Conservation (phyloP, 2,888 invertebrate genomes). For the Buathra laborator region DNA sequence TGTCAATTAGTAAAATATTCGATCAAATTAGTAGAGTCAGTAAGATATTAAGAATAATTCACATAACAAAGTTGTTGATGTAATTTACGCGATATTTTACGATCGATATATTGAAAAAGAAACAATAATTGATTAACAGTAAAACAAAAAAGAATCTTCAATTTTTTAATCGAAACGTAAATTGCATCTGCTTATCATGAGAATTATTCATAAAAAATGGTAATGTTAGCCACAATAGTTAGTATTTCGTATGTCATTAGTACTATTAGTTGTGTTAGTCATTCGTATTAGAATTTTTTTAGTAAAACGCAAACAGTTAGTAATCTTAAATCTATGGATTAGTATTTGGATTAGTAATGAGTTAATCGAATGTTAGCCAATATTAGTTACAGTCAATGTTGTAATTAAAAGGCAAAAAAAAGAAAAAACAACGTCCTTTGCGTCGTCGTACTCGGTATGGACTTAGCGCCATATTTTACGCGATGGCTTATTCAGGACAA, state of each 20-base stretch:
- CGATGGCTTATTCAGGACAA: conserved; percentile 41
- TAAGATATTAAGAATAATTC: background rate
- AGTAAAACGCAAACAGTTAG: conserved; percentile 3
- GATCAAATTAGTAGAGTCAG: background rate
- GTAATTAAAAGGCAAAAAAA: background rate
- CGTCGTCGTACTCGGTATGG: conserved; percentile 56
- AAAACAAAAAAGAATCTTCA: too few species aligned
- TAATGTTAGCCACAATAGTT: conserved; percentile 10
- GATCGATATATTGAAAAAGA: too few species aligned
- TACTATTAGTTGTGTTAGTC: conserved; percentile 25
- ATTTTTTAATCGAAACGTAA: too few species aligned
- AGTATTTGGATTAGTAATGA: conserved; percentile 48
- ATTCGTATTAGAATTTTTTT: background rate
- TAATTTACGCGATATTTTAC: too few species aligned
- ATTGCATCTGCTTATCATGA: too few species aligned
- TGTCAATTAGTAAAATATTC: background rate
- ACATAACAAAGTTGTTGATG: too few species aligned
- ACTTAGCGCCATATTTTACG: conserved; percentile 23
- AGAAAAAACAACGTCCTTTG: conserved; percentile 26
- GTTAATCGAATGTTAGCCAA: conserved; percentile 29
- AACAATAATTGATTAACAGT: too few species aligned
- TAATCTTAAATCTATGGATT: conserved; percentile 38
- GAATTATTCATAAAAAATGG: background rate
- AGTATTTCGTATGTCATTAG: conserved; percentile 34
- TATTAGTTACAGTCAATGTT: background rate